Conservation (phyloP, 2,888 invertebrate genomes). For the Zhuqinia jingwanae region DNA sequence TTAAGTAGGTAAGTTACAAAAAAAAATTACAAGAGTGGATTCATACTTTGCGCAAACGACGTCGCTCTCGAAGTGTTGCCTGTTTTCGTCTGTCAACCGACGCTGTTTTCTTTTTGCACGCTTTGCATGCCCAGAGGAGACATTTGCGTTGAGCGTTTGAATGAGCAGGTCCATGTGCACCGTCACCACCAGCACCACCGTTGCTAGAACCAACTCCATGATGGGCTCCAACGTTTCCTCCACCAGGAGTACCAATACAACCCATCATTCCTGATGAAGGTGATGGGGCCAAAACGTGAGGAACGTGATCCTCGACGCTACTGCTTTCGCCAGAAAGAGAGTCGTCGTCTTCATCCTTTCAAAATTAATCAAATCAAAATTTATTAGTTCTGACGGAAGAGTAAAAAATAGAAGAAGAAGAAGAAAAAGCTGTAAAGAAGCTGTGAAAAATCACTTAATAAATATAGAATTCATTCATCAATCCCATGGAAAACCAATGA, state of each 20-base stretch:
- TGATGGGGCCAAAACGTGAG: constrained; percentile 79
- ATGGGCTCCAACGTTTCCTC: constrained; percentile 47
- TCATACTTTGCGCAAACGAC: constrained; percentile 93
- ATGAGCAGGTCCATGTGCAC: constrained; percentile 77
- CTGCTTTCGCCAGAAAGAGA: constrained; percentile 79
- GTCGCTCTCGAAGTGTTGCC: constrained; percentile 95
- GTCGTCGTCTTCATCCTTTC: constrained; percentile 79
- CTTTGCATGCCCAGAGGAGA: constrained; percentile 98
- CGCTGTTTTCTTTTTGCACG: constrained; percentile 97
- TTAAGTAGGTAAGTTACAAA: too few relatives aligned
- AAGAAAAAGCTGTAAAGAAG: background rate
- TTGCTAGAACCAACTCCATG: constrained; percentile 19
- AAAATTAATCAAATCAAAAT: constrained; percentile 59
- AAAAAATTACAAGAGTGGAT: background rate
- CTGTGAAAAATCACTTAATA: background rate
- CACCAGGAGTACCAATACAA: constrained; percentile 9
- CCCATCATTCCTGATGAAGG: constrained; percentile 65
- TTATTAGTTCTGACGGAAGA: constrained; percentile 2
- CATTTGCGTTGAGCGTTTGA: constrained; percentile 86
- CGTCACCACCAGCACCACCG: constrained; percentile 47
- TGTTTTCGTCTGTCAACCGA: constrained; percentile 98
- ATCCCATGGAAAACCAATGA: background rate
- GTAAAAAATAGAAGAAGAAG: background rate
- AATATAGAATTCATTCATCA: constrained; percentile 37
- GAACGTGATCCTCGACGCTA: constrained; percentile 81